phyloP scores from a whole-genome alignment of 2,888 invertebrate genomes.

The Allygus modestus region DNA sequence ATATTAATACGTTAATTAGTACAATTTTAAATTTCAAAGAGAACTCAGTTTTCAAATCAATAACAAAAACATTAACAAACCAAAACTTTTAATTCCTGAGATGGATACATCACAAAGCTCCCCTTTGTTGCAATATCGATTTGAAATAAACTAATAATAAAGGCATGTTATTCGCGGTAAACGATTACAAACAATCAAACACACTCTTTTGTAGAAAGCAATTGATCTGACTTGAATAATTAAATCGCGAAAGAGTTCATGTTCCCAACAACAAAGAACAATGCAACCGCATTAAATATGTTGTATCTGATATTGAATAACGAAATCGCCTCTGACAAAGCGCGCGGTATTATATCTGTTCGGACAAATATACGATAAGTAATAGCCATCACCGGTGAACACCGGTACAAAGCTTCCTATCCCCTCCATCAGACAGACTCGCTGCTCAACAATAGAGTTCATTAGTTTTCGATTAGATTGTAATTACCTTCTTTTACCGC shows the following conservation, averaged over 20 bases:
- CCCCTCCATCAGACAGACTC: background rate
- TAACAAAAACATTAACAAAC: too few species aligned
- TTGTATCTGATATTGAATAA: background rate
- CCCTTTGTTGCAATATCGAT: too few species aligned
- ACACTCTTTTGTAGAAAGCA: too few species aligned
- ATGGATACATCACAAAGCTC: too few species aligned
- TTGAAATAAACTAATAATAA: too few species aligned
- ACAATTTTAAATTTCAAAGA: too few species aligned
- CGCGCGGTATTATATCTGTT: background rate
- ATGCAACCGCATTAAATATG: background rate
- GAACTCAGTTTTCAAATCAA: too few species aligned
- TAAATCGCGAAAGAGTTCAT: background rate
- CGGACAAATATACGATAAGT: too few species aligned
- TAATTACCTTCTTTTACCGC: background rate
- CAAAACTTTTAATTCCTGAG: too few species aligned
- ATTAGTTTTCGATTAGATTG: background rate
- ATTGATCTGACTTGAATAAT: background rate
- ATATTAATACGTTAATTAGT: too few species aligned
- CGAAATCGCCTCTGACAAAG: background rate
- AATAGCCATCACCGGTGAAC: background rate
- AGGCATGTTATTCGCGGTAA: too few species aligned
- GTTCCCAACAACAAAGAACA: background rate
- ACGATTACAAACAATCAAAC: too few species aligned
- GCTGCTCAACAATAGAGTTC: background rate
- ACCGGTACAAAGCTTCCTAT: background rate